Evolutionary conservation across 2,888 invertebrate genomes (phyloP).

Genomic region (Acrobasis consociella): DNA sequence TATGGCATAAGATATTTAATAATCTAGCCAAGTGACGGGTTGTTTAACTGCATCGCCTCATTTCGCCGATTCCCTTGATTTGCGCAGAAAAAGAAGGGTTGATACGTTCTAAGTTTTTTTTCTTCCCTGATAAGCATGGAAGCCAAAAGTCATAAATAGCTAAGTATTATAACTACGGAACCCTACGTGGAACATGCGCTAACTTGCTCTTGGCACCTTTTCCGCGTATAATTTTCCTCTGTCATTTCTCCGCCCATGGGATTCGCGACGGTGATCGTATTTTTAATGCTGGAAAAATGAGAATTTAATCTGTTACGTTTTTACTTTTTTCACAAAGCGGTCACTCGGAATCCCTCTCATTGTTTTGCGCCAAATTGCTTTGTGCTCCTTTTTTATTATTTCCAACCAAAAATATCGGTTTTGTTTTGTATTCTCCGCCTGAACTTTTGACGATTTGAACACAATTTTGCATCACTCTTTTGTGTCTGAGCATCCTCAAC

Average conservation of each 20-base stretch:
- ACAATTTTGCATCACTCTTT: background rate
- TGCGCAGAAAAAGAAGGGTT: too few relatives aligned
- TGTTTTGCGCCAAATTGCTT: conserved; percentile 17
- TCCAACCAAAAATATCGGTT: conserved; percentile 5
- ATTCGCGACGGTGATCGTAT: conserved; percentile 16
- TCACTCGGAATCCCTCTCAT: conserved; percentile 15
- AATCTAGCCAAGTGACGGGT: too few relatives aligned
- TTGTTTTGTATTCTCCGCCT: conserved; percentile 1
- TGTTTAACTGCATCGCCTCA: too few relatives aligned
- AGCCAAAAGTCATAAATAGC: background rate
- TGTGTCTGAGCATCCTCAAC: background rate
- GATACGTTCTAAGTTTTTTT: too few relatives aligned
- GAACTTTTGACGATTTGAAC: background rate
- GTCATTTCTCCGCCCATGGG: conserved; percentile 20
- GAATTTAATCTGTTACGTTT: conserved; percentile 20
- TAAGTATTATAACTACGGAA: background rate
- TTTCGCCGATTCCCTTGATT: too few relatives aligned
- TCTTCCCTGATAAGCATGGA: too few relatives aligned
- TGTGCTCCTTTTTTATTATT: conserved; percentile 1
- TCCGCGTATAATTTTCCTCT: conserved; percentile 15
- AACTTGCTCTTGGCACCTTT: background rate
- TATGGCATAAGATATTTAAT: too few relatives aligned
- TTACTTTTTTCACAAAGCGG: conserved; percentile 7
- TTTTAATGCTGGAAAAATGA: conserved; percentile 22
- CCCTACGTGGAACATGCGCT: background rate